Base-by-base conservation (phyloP, 2,888 invertebrate genomes). In the Antheraea assamensis region DNA sequence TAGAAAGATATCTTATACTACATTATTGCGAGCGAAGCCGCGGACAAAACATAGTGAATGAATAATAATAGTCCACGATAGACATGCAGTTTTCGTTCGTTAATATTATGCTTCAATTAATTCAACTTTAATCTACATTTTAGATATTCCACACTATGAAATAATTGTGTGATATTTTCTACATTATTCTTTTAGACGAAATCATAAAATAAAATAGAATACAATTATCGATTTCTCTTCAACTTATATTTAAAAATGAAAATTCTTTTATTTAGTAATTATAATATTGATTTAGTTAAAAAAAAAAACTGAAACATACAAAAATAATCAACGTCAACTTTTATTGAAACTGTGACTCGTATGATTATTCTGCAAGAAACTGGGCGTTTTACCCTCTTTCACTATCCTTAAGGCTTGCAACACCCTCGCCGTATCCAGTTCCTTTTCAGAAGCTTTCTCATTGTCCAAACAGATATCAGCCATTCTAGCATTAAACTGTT, bases 351-450 rank as follows among this genome's bases (percentile, higher is more conserved):
- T 92, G 76, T 92, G 92, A 75, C 92, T 95, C 7, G 92, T 89
- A 74, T 92, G 91, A 75, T 94, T 95, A 31, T 93, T 94, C 35
- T 95, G 88, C 74, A 95, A 86, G 76, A 96, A 95, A 75, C 92
- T 95, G 0, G 96, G 96, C 0, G 95, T 95, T 83, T 96, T 96
- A 8, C 96, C 96, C 85, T 96, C 96, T 79, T 96, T 96, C 0
- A 97, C 97, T 71, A 97, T 96, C 81, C 97, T 96, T 76, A 99
- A 94, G 1, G 99, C 99, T 88, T 98, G 97, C 76, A 99, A 92
- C 58, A 99, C 97, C 61, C 98, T 96, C 0, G 99, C 98, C 3
- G 98, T 99, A 85, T 99, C 99, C 80, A 99, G 88, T 88, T 99
- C 99, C 80, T 97, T 97, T 83, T 97, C 97, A 19, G 97, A 97